A percentile compares a stretch with the other conserved stretches of the same genome.
Evolutionary conservation across 2,888 invertebrate species (phyloP).

Genomic region (Heliconius erato): DNA sequence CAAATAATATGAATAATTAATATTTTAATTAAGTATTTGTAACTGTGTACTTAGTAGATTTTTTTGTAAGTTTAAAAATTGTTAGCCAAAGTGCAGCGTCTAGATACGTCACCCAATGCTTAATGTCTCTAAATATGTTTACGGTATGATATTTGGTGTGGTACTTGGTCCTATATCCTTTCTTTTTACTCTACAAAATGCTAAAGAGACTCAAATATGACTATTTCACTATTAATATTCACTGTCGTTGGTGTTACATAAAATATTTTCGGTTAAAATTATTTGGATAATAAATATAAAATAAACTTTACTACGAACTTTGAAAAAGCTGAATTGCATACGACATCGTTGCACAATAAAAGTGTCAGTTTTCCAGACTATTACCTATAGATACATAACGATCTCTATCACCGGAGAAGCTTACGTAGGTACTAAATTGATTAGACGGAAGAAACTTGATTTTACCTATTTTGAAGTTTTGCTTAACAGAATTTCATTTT

Average conservation of each 20-base stretch:
- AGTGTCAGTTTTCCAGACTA: slow-evolving; percentile 32
- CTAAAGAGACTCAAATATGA: no score
- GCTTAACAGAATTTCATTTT: no score
- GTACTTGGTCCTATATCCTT: no score
- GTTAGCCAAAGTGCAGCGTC: neutral
- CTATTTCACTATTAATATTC: no score
- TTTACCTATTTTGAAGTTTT: no score
- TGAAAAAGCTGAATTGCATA: slow-evolving; percentile 13
- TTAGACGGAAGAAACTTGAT: neutral
- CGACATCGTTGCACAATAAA: slow-evolving; percentile 20
- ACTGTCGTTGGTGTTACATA: no score
- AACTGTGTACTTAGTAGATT: neutral
- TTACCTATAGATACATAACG: slow-evolving; percentile 30
- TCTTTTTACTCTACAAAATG: no score
- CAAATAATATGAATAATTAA: slow-evolving; percentile 4
- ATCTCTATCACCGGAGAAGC: slow-evolving; percentile 1
- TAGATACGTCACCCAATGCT: neutral
- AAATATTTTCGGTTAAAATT: no score
- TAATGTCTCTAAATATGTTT: neutral
- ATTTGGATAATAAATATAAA: neutral
- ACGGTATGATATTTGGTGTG: neutral
- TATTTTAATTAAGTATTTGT: neutral
- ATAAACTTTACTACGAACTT: neutral
- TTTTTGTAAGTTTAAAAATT: no score
- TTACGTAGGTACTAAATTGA: slow-evolving; percentile 26